Percentiles rank a stretch among this genome's conserved stretches.
Evolutionary conservation across 2,113 vertebrate genomes (phyloP).

Genomic region (Irena cyanogastra): DNA sequence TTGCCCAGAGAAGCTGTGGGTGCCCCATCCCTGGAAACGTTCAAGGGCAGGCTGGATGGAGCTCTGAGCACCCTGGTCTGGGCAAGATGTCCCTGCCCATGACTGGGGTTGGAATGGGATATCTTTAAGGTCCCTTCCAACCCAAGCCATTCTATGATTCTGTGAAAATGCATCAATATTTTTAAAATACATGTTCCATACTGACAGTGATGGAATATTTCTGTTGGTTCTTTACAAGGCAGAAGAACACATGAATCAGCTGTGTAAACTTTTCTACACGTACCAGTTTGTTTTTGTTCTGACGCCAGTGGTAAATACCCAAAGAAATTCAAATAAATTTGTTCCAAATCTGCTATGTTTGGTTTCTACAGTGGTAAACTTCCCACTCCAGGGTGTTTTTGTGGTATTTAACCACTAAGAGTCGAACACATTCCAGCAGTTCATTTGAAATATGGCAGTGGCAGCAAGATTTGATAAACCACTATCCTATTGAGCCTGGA

Average conservation of each 20-base stretch:
- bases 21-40: background rate
- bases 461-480: background rate
- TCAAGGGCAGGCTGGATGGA: background rate
- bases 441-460: background rate
- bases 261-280: background rate
- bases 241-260: background rate
- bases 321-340: background rate
- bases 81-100: background rate
- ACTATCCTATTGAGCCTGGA: background rate
- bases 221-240: background rate
- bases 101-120: background rate
- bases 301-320: background rate
- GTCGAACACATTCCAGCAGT: background rate
- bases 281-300: background rate
- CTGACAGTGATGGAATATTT: background rate
- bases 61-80: background rate
- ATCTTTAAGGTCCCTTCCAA: background rate
- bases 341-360: background rate
- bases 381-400: background rate
- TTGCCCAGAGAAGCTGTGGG: background rate
- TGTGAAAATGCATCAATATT: background rate
- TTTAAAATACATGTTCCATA: background rate
- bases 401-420: background rate
- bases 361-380: background rate
- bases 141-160: background rate